Base-by-base conservation (phyloP, 2,797 vertebrate species). In the Danio jaintianensis region DNA sequence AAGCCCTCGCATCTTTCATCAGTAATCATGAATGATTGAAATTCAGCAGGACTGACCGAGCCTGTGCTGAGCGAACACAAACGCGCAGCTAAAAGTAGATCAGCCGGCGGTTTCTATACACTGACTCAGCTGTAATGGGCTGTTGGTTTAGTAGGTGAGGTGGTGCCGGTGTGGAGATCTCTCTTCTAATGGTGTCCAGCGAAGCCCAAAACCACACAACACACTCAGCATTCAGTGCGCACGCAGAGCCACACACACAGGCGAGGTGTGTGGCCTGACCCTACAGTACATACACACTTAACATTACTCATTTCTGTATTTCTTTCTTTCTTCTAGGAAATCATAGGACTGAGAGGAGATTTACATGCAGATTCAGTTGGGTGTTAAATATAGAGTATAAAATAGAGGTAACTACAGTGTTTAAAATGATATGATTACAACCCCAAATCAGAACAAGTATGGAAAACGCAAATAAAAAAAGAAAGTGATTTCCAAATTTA, bases 211-310 rank as follows among this genome's bases (percentile, higher is more conserved):
- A 92, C 92, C 91, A 91, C 89, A 85, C 91, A 90, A 92, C 89
- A 77, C 66, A 82, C 74, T 78, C 80, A 82, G 74, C 80, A 71
- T 82, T 78, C 89, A 84, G 89, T 92, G 89, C 86, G 84, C 88
- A 82, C 84, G 83, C 85, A 86, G 87, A 89, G 67, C 93, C 93
- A 92, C 92, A 92, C 94, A 92, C 86, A 86, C 82, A 63, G 90
- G 85, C 92, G 88, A 92, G 91, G 91, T 94, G 93, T 94, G 93
- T 94, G 93, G 89, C 92, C 85, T 29, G 67, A 15, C 55, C 42
- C 62, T 56, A 13, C 12, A 7, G 38, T 58, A 68, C 16, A 64
- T 52, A 13, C 80, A 48, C 72, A 43, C 75, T 47, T 62, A 0
- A 2, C 7, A 43, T 72, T 7, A 20, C 18, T 50, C 40, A 43